Evolutionary conservation across 2,888 invertebrate genomes (phyloP).

Genomic region (Cetonia aurata): DNA sequence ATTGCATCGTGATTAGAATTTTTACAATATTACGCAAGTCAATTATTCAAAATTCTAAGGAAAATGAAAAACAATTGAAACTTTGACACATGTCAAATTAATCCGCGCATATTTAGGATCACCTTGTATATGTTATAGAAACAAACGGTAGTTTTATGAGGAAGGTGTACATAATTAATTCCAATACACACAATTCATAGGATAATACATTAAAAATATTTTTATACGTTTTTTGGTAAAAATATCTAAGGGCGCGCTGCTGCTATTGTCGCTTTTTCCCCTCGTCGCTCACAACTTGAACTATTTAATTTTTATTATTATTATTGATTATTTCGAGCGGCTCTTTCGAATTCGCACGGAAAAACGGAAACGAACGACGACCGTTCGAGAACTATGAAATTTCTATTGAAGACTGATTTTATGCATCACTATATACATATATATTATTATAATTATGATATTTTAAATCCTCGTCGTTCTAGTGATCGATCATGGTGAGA

Average conservation of each 20-base stretch:
- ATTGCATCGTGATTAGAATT: too few species aligned
- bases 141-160: not conserved
- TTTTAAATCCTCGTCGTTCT: conserved; percentile 13
- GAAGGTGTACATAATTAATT: conserved; percentile 5
- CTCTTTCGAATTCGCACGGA: too few species aligned
- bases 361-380: not conserved
- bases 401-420: conserved; percentile 43
- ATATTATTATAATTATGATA: too few species aligned
- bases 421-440: conserved; percentile 42
- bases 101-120: not conserved
- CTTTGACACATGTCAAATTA: not conserved
- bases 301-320: conserved; percentile 12
- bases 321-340: conserved; percentile 3
- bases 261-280: conserved; percentile 2
- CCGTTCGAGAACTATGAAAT: conserved; percentile 26
- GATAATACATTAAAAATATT: conserved; percentile 39
- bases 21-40: not conserved
- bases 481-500: not conserved
- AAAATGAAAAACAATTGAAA: not conserved
- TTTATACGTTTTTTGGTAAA: conserved; percentile 40
- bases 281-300: not conserved
- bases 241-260: conserved; percentile 12
- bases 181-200: conserved; percentile 22
- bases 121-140: conserved; percentile 12
- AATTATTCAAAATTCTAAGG: not conserved